Evolutionary conservation across 2,888 invertebrate genomes (phyloP).

Genomic region (Adineta ricciae): DNA sequence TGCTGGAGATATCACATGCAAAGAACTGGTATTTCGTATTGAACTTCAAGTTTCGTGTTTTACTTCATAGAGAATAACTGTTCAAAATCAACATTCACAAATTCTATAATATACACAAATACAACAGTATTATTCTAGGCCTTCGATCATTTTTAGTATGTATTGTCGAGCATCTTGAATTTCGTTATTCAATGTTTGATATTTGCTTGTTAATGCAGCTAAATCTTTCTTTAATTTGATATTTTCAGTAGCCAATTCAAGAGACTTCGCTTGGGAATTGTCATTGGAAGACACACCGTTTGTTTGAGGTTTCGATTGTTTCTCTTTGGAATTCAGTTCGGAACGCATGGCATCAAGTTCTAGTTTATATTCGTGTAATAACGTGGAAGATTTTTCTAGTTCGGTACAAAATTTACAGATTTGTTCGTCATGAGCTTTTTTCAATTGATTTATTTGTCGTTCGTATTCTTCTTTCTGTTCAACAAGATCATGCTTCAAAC

Average conservation of each 20-base stretch:
- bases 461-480: neutral
- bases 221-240: neutral
- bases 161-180: neutral
- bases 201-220: neutral
- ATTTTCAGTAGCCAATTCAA: neutral
- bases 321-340: neutral
- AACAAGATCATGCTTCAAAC: neutral
- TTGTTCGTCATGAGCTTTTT: neutral
- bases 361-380: neutral
- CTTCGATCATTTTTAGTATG: neutral
- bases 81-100: neutral
- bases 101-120: neutral
- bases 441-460: neutral
- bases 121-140: neutral
- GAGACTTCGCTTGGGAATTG: neutral
- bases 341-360: neutral
- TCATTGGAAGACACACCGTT: neutral
- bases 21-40: too few relatives aligned
- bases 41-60: too few relatives aligned
- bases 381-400: neutral
- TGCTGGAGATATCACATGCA: too few relatives aligned
- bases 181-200: neutral
- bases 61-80: too few relatives aligned
- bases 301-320: neutral
- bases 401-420: neutral